Evolutionary conservation across 2,888 invertebrate species (phyloP).

Genomic region (Taenaris catops): DNA sequence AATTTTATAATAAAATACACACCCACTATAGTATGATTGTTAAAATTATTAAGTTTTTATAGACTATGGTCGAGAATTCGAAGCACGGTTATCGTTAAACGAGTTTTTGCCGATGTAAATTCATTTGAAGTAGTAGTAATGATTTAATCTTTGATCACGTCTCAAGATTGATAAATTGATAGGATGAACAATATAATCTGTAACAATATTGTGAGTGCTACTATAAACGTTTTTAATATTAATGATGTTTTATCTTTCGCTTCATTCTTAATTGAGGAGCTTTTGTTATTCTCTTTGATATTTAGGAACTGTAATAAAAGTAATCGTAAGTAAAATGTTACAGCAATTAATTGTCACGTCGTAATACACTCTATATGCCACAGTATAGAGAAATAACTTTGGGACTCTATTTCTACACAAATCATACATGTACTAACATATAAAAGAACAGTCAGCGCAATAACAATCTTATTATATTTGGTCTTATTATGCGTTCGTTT

Average conservation of each 20-base stretch:
- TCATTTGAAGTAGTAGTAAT: constrained; percentile 15
- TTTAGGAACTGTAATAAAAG: too few relatives aligned
- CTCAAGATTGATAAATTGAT: constrained; percentile 14
- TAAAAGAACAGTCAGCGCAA: too few relatives aligned
- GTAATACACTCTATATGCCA: too few relatives aligned
- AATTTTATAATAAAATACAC: constrained; percentile 24
- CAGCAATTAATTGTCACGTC: too few relatives aligned
- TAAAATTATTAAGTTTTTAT: constrained; percentile 16
- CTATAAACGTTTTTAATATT: constrained; percentile 9
- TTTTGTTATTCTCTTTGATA: too few relatives aligned
- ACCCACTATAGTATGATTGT: constrained; percentile 13
- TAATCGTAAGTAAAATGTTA: too few relatives aligned
- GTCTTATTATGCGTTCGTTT: too few relatives aligned
- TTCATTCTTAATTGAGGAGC: constrained; percentile 1
- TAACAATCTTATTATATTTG: too few relatives aligned
- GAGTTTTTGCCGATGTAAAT: constrained; percentile 13
- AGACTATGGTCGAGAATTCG: not conserved
- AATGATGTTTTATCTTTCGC: constrained; percentile 3
- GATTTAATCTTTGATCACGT: constrained; percentile 14
- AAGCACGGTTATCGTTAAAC: constrained; percentile 10
- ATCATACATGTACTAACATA: too few relatives aligned
- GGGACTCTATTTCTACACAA: too few relatives aligned
- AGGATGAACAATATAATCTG: constrained; percentile 9
- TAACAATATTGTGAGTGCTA: constrained; percentile 13
- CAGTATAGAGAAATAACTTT: too few relatives aligned